These are phyloP conservation scores for Lordiphosa collinella DNA, from an alignment of 1,140 invertebrate species.

Conservation along the genomic window DNA sequence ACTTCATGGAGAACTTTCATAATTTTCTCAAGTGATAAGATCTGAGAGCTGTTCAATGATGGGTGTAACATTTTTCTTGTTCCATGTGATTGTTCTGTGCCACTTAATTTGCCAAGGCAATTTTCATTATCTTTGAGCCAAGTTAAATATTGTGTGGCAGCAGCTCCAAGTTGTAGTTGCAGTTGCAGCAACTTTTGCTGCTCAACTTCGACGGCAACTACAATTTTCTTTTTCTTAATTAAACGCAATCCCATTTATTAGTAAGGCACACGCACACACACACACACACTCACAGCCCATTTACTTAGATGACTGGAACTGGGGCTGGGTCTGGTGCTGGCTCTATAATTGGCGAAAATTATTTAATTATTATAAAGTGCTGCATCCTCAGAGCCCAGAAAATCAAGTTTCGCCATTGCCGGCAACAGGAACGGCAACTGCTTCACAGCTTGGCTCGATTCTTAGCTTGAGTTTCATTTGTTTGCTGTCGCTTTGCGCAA, in stretches of 20 bases:
- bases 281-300: neutral
- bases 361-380: slow-evolving; percentile 76
- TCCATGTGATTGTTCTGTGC: neutral
- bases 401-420: neutral
- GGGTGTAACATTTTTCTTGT: neutral
- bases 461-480: slow-evolving; percentile 40
- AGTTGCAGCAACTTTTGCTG: slow-evolving; percentile 47
- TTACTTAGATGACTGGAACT: slow-evolving; percentile 31
- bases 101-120: slow-evolving; percentile 13
- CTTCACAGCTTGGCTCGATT: slow-evolving; percentile 4
- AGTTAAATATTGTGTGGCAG: slow-evolving; percentile 40
- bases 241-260: slow-evolving; percentile 73
- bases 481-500: slow-evolving; percentile 32
- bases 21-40: no score
- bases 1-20: no score
- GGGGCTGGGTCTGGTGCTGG: no score
- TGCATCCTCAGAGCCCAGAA: slow-evolving; percentile 18
- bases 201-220: slow-evolving; percentile 47
- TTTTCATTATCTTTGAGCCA: slow-evolving; percentile 40
- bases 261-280: slow-evolving; percentile 12
- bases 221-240: slow-evolving; percentile 69
- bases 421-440: neutral
- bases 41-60: no score
- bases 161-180: slow-evolving; percentile 1
- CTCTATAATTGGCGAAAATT: slow-evolving; percentile 70